Evolutionary conservation across 2,888 invertebrate genomes (phyloP).

Genomic region (Endomychus coccineus): DNA sequence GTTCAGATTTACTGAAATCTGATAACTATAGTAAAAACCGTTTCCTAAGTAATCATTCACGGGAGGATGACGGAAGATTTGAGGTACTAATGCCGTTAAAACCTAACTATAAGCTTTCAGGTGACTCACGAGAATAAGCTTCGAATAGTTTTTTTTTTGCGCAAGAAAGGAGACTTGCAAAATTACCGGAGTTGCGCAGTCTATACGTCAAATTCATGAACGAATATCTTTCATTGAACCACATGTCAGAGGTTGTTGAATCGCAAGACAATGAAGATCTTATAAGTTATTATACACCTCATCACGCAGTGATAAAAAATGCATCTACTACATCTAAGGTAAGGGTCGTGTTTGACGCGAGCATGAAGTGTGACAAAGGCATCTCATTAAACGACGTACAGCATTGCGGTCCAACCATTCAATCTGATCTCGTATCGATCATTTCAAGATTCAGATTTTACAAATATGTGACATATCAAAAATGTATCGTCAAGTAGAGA

Average conservation of each 20-base stretch:
- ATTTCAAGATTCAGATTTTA: conserved; percentile 1
- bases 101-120: neutral
- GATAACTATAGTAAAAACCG: conserved; percentile 1
- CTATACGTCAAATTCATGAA: conserved; percentile 1
- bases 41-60: neutral
- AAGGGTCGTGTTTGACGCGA: conserved; percentile 1
- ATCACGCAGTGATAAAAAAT: conserved; percentile 1
- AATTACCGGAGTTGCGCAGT: neutral
- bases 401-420: neutral
- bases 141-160: neutral
- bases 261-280: neutral
- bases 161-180: neutral
- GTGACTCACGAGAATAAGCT: neutral
- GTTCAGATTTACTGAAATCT: conserved; percentile 1
- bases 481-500: neutral
- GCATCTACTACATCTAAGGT: neutral
- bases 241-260: neutral
- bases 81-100: neutral
- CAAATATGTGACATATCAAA: neutral
- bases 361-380: neutral
- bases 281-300: neutral
- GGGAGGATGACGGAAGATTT: neutral
- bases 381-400: neutral
- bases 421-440: neutral
- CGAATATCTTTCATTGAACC: conserved; percentile 1